These are phyloP conservation scores for Ptilodon capucinus DNA, from an alignment of 2,888 invertebrate genomes.

Conservation along the genomic window DNA sequence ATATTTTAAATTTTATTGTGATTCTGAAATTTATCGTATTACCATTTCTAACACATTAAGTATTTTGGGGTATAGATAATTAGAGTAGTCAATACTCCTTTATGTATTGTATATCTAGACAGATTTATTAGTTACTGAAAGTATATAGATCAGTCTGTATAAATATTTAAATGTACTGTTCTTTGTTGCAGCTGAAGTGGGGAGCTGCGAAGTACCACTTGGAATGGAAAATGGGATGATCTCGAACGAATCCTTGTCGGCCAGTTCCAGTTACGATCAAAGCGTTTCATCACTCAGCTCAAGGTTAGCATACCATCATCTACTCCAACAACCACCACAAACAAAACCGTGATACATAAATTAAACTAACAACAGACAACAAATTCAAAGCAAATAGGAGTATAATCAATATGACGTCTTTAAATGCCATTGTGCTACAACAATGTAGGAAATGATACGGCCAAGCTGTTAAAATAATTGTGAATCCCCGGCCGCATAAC, in stretches of 20 bases:
- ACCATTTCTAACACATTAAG: too few species aligned
- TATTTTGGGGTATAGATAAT: too few species aligned
- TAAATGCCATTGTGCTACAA: conserved; percentile 56
- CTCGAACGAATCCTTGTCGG: conserved; percentile 91
- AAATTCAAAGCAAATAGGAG: conserved; percentile 45
- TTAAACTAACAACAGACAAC: too few species aligned
- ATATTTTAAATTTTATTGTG: too few species aligned
- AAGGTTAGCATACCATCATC: conserved; percentile 74
- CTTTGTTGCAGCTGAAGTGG: conserved; percentile 73
- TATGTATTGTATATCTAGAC: too few species aligned
- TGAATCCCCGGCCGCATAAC: conserved; percentile 66
- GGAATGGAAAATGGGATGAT: conserved; percentile 95
- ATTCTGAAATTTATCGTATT: too few species aligned
- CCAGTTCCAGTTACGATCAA: conserved; percentile 93
- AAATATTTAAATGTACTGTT: background rate
- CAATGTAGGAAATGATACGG: conserved; percentile 65
- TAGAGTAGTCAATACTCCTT: too few species aligned
- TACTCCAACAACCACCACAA: too few species aligned
- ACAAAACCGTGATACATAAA: conserved; percentile 6
- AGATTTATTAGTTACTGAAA: too few species aligned
- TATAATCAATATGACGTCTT: conserved; percentile 45
- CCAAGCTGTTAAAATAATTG: conserved; percentile 71
- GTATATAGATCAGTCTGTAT: too few species aligned
- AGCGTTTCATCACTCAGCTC: conserved; percentile 94
- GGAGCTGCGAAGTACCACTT: conserved; percentile 87